Percentiles rank a stretch among this genome's conserved stretches.
Conservation (phyloP, 2,797 vertebrate species). For the Tragopan temminckii region DNA sequence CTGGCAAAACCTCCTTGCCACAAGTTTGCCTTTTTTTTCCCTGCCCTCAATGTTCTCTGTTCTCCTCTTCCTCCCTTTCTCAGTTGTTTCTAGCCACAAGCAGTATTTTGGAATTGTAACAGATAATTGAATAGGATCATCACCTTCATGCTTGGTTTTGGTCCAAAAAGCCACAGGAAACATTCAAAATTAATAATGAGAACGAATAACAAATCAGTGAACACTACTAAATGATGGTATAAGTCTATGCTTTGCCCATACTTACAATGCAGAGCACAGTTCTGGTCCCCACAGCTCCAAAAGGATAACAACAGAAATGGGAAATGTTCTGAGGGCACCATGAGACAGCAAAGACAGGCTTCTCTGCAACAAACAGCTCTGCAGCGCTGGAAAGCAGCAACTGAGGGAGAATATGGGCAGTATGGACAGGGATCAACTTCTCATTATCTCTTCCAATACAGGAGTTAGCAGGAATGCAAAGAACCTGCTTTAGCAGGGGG, state of each 20-base stretch:
- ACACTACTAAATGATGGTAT: not conserved
- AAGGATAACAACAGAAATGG: not conserved
- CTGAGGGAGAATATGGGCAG: not conserved
- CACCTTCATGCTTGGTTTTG: not conserved
- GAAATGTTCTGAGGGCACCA: not conserved
- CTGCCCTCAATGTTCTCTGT: not conserved
- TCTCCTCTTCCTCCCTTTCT: not conserved
- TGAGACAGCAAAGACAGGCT: not conserved
- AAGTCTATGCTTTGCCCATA: not conserved
- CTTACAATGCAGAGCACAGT: not conserved
- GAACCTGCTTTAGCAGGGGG: not conserved
- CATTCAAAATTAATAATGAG: not conserved
- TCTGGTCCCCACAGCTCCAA: not conserved
- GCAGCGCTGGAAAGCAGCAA: not conserved
- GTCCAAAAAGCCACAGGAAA: not conserved
- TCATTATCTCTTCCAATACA: not conserved
- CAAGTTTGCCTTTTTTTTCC: not conserved
- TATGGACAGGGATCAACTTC: not conserved
- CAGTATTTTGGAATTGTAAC: not conserved
- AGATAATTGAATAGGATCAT: not conserved
- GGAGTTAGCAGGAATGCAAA: not conserved
- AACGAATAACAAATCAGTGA: not conserved
- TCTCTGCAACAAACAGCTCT: not conserved
- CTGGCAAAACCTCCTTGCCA: not conserved
- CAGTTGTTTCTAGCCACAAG: not conserved